Base-by-base conservation (phyloP, 2,797 vertebrate species). In the Phylloscopus collybita region DNA sequence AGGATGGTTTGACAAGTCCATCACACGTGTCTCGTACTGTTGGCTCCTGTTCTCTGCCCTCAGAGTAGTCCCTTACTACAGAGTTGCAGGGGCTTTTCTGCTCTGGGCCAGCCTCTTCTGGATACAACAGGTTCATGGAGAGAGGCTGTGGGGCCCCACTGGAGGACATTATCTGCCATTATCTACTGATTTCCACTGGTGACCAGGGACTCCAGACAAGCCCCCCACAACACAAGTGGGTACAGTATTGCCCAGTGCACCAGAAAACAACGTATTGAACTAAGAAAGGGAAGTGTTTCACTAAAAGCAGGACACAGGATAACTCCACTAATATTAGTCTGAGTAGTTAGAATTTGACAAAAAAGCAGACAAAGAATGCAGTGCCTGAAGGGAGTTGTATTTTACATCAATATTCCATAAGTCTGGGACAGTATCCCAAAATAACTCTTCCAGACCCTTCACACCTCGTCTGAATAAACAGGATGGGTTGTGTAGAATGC, bases 401-500 rank as follows among this genome's bases (percentile, higher is more conserved):
- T 93, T 86, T 19, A 22, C 16, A 70, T 25, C 16, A 19, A 3
- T 49, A 61, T 84, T 34, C 69, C 38, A 21, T 26, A 91, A 80
- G 53, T 71, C 91, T 76, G 67, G 60, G 27, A 36, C 25, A 50
- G 53, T 54, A 67, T 89, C 70, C 64, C 54, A 73, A 86, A 96
- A 94, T 96, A 96, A 84, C 80, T 86, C 26, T 26, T 75, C 51
- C 45, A 65, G 57, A 70, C 47, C 13, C 36, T 90, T 94, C 51
- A 51, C 36, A 47, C 40, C n/a, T 83, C 59, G 27, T 75, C 74
- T 2, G 7, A 84, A 86, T 94, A 96, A 95, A 97, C 95, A 96
- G 91, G 93, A 96, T 85, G 92, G 61, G 72, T 57, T 91, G 61
- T 87, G 54, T 27, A 95, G 92, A 96, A 95, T 96, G 69, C 92